Base-by-base conservation (phyloP, 1,140 invertebrate species). In the Subanguina moxae region DNA sequence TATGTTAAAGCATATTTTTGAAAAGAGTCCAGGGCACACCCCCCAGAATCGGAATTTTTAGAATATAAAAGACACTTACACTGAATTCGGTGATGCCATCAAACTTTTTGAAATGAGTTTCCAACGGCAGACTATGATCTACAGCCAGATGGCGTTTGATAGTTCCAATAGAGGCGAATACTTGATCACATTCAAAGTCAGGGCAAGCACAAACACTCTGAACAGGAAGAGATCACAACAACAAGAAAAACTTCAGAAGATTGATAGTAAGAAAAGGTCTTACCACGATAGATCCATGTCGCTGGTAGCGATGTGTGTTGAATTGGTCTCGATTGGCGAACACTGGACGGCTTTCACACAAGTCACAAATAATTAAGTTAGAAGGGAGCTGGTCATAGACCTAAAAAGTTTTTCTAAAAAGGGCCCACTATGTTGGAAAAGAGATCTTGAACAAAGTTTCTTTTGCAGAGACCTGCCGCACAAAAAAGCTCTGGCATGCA, bases 81-180 rank as follows among this genome's bases (percentile, higher is more conserved):
- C 48, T 52, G 48, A 52, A 52, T 8, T 52, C 48, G 8, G 48
- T 52, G n/a, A 52, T 52, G 17, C 23, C 23, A 25, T 52, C 48
- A 52, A 52, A 52, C 15, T 52, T 52, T 25, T 25, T 52, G 15
- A 21, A 52, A 15, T 52, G 48, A 15, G n/a, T 52, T 15, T 52
- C 48, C 15, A 52, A 25, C n/a, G 48, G 48, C 23, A 52, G 23
- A 52, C 17, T 52, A 15, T 52, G 48, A 19, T 52, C 48, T 8
- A 52, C 48, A 25, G 48, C n/a, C 23, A 52, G 48, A 25, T 52
- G 48, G n/a, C 23, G n/a, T 52, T 52, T 52, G 48, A 52, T 52
- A 5, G 48, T 21, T 52, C 48, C 48, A 52, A 52, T 52, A 8
- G 48, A 52, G 23, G 48, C 48, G 23, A 25, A 19, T 15, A 52